Evolutionary conservation across 1,140 invertebrate species (phyloP), one percentile per base, ranked within the genome.

Genomic region (Tetragnatha versicolor): DNA sequence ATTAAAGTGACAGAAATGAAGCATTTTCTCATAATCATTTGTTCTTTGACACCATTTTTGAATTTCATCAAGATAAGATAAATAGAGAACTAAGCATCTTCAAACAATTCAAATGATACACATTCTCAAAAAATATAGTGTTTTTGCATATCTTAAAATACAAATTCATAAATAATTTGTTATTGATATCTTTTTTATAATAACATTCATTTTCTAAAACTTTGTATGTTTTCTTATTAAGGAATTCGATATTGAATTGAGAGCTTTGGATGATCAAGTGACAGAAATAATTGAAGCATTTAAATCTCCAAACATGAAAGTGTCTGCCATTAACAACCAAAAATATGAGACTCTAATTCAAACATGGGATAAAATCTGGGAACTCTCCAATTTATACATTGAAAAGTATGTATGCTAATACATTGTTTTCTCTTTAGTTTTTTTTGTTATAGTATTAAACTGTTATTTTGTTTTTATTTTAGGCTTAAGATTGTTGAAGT

Each of bases 291-390:
- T 86, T 77, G 83, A 84, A 58, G 72, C 84, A 6, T 86, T 84
- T 81, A 83, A 85, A 29, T 83, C 83, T 55, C 53, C 86, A n/a
- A 82, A 83, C 22, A 83, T 86, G 47, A 96, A 96, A 86, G 96
- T 94, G 2, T 93, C 94, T 0, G 91, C 92, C 42, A 91, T 97
- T 85, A 95, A 97, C 85, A 92, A 93, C n/a, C n/a, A n/a, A 85
- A 94, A 92, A 83, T 88, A 84, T 95, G 63, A 97, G 84, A 92
- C 92, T 80, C 89, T 97, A 0, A 90, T 93, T 83, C 91, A 92
- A 81, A 93, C 96, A 82, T 98, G 95, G 96, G 95, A 96, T 84
- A 90, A 92, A 80, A 88, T 97, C 79, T 94, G 94, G 90, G 92
- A 92, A 69, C 88, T 92, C 66, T 94, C 93, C 53, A 91, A 92